Conservation (phyloP, 2,888 invertebrate genomes). For the Athalia circularis region DNA sequence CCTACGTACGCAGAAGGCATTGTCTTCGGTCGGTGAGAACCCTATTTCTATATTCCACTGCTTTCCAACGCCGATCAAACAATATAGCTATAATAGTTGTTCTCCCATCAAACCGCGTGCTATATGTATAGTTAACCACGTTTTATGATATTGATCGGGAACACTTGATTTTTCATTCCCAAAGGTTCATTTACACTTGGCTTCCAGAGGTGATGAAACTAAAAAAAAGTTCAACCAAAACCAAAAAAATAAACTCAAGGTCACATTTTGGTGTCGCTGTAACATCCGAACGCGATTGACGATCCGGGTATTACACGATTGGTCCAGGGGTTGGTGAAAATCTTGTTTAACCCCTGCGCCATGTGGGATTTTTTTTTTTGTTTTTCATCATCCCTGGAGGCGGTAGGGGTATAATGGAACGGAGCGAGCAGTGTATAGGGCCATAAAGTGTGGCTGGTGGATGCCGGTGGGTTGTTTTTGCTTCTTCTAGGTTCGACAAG, state of each 20-base stretch:
- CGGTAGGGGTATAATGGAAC: not conserved
- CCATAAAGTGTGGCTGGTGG: not conserved
- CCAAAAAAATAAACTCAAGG: too few species aligned
- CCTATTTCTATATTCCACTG: conserved; percentile 21
- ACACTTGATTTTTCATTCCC: too few species aligned
- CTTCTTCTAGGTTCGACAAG: not conserved
- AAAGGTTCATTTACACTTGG: too few species aligned
- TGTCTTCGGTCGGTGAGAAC: conserved; percentile 7
- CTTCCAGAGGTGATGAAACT: too few species aligned
- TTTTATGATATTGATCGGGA: too few species aligned
- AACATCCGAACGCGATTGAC: too few species aligned
- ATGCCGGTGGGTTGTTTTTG: conserved; percentile 19
- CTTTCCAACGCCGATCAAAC: conserved; percentile 33
- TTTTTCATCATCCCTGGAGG: not conserved
- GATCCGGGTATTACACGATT: too few species aligned
- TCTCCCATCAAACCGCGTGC: too few species aligned
- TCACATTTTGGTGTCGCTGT: too few species aligned
- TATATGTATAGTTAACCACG: too few species aligned
- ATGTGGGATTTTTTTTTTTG: not conserved
- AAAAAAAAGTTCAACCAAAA: too few species aligned
- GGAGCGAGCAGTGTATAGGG: not conserved
- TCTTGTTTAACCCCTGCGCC: conserved; percentile 13
- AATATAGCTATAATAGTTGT: not conserved
- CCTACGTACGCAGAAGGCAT: not conserved
- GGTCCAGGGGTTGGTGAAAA: conserved; percentile 2